Conservation (phyloP, 2,113 vertebrate genomes). For the Tachysurus fulvidraco region DNA sequence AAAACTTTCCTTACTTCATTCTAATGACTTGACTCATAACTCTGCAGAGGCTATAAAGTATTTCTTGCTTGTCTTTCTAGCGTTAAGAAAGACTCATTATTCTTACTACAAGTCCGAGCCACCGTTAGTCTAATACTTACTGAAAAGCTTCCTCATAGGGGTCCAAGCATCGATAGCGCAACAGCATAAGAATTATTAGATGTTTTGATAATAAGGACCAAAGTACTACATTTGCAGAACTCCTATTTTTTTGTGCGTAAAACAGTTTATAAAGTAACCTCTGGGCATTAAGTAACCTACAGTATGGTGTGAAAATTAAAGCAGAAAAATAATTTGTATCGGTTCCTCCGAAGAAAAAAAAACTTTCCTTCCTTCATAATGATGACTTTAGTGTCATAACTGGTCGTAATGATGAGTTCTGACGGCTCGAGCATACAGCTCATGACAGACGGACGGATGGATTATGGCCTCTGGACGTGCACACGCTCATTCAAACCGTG, state of each 20-base stretch:
- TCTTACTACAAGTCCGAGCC: not conserved
- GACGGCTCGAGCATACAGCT: not conserved
- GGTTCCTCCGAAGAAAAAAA: not conserved
- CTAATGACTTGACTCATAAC: not conserved
- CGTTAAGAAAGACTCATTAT: not conserved
- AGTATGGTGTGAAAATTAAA: not conserved
- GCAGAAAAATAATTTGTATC: not conserved
- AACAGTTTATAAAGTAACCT: not conserved
- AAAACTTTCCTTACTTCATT: not conserved
- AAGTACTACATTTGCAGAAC: not conserved
- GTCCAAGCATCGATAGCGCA: not conserved
- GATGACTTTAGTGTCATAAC: not conserved
- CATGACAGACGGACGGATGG: not conserved
- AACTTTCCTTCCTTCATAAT: not conserved
- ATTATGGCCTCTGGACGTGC: not conserved
- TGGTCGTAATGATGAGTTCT: not conserved
- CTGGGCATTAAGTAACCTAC: not conserved
- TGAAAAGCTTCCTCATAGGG: not conserved
- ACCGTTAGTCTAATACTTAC: not conserved
- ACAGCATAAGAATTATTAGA: not conserved
- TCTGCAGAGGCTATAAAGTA: not conserved
- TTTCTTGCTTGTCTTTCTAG: not conserved
- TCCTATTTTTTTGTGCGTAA: not conserved
- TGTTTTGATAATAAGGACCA: not conserved
- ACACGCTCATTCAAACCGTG: not conserved